Evolutionary conservation across 53 echinoderm and acorn worm genomes (phyloP), one percentile per base, ranked within the genome.

Genomic region (Hippasteria phrygiana): DNA sequence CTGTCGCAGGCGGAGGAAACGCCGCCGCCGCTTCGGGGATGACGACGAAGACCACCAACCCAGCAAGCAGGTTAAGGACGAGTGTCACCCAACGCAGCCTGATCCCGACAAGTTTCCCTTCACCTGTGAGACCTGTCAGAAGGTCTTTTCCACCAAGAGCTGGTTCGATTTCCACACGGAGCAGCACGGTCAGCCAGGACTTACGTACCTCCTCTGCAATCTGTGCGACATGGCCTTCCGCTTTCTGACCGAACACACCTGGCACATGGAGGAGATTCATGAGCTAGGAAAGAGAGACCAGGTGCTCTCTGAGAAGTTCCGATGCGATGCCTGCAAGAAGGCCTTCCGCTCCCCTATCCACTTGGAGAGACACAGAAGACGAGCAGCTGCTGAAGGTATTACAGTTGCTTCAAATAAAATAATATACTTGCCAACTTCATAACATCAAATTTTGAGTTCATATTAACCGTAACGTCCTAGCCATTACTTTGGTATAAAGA

Each of bases 291-390:
- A 91, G 55, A 51, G 95, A 2, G 91, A 92, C 46, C 78, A 92
- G 70, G 91, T 93, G 32, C 64, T 95, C 74, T 93, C 98, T 2
- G 94, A 95, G 85, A 97, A 95, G 66, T 97, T 97, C 90, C 90
- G 98, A 6, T 97, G 98, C 43, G 98, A 97, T 36, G 51, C 74
- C 65, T 97, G 98, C 69, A 95, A 95, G 76, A 92, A 94, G 32
- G 77, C 95, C 27, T 97, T 97, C 93, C 91, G 97, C 12, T 97
- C 97, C 71, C 95, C 95, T 26, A 93, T 93, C 28, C 93, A 93
- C 77, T 70, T 95, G 45, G 95, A 95, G 80, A 89, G 93, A 43
- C 97, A 97, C 69, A 76, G 90, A 50, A 89, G 93, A 43, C 83
- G 90, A 88, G 96, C 94, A 18, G 92, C 92, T 54, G 91, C 91